Conservation (phyloP, 2,888 invertebrate genomes). For the Embidobia sp. region DNA sequence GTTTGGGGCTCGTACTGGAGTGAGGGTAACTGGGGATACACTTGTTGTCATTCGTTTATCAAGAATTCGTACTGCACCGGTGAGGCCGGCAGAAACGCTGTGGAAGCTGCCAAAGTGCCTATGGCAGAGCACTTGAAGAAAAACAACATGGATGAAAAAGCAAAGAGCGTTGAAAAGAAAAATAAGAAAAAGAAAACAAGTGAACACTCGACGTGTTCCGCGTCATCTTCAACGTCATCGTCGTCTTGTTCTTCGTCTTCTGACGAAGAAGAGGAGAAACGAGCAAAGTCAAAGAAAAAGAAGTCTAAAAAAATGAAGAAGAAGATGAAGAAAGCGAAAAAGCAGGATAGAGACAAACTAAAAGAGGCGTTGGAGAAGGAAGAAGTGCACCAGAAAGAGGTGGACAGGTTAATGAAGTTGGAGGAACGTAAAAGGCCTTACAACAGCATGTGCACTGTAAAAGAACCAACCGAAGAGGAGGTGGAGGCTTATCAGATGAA, state of each 20-base stretch:
- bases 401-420: conserved; percentile 85
- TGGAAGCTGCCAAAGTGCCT: conserved; percentile 44
- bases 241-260: too few species aligned
- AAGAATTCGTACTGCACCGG: conserved; percentile 95
- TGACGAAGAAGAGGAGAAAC: conserved; percentile 13
- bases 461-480: conserved; percentile 94
- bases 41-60: conserved; percentile 96
- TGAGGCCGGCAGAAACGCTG: conserved; percentile 84
- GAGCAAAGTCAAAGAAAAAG: conserved; percentile 9
- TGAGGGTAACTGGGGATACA: conserved; percentile 96
- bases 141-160: too few species aligned
- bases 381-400: conserved; percentile 84
- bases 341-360: conserved; percentile 83
- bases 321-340: too few species aligned
- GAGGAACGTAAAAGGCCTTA: conserved; percentile 97
- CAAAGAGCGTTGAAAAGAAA: too few species aligned
- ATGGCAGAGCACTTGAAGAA: too few species aligned
- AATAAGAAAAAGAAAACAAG: too few species aligned
- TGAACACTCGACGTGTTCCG: too few species aligned
- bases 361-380: conserved; percentile 87
- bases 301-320: too few species aligned
- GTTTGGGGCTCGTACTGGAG: conserved; percentile 99
- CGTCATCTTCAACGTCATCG: too few species aligned
- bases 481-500: conserved; percentile 97
- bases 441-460: conserved; percentile 93